These are phyloP conservation scores for Nyctereutes procyonoides DNA, from an alignment of 2,113 vertebrate species.

Conservation along the genomic window DNA sequence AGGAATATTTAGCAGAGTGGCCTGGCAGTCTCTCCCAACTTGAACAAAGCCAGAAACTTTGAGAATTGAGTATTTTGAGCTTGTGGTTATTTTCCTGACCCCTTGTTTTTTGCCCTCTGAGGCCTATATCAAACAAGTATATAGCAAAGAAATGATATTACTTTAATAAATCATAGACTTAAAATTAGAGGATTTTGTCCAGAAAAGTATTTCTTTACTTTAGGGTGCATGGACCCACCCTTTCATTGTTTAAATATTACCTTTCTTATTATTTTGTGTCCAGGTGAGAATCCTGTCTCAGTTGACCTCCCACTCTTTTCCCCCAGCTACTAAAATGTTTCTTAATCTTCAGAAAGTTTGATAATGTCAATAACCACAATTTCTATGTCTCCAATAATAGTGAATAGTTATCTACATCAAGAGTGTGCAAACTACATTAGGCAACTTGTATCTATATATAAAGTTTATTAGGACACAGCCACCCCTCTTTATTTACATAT, in stretches of 20 bases:
- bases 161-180: not conserved
- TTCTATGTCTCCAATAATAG: not conserved
- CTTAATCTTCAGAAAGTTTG: not conserved
- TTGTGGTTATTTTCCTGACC: not conserved
- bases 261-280: not conserved
- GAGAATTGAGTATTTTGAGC: not conserved
- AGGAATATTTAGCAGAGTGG: not conserved
- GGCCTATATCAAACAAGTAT: not conserved
- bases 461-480: not conserved
- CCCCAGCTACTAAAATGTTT: not conserved
- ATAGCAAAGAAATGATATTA: not conserved
- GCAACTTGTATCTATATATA: not conserved
- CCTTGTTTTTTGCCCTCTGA: not conserved
- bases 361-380: not conserved
- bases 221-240: not conserved
- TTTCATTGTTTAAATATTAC: not conserved
- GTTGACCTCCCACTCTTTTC: not conserved
- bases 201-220: not conserved
- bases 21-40: not conserved
- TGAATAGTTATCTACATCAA: not conserved
- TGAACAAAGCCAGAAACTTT: not conserved
- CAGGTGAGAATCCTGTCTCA: not conserved
- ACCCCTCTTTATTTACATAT: not conserved
- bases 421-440: not conserved
- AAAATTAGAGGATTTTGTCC: not conserved